Percentiles rank a stretch among this genome's conserved stretches.
These are phyloP conservation scores for Hipparchia semele DNA, from an alignment of 2,888 invertebrate species.

Conservation along the genomic window DNA sequence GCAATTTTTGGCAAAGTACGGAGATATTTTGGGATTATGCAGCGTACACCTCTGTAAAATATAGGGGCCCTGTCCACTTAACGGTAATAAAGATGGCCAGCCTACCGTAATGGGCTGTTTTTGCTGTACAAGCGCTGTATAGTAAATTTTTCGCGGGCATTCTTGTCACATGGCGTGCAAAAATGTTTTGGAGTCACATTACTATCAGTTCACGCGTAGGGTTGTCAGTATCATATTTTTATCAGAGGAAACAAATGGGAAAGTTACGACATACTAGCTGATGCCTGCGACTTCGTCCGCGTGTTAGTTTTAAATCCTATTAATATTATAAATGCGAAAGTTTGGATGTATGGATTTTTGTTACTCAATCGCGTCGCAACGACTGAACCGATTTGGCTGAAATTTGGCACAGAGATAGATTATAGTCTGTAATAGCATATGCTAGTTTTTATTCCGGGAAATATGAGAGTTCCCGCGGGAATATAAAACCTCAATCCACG, in stretches of 20 bases:
- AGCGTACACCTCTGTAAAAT: constrained; percentile 4
- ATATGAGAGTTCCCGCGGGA: too few species aligned
- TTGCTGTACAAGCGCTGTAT: constrained; percentile 3
- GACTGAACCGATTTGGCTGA: too few species aligned
- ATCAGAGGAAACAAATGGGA: neutral
- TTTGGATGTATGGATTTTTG: too few species aligned
- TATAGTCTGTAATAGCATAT: too few species aligned
- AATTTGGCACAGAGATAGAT: too few species aligned
- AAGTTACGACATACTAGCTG: neutral
- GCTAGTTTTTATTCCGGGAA: too few species aligned
- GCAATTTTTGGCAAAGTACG: constrained; percentile 7
- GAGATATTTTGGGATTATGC: neutral
- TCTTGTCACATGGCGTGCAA: constrained; percentile 32
- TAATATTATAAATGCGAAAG: too few species aligned
- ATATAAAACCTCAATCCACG: too few species aligned
- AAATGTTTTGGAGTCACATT: constrained; percentile 32
- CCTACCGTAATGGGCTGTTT: constrained; percentile 12
- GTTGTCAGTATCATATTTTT: constrained; percentile 23
- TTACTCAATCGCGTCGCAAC: too few species aligned
- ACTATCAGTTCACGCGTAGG: constrained; percentile 36
- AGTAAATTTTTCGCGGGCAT: constrained; percentile 36
- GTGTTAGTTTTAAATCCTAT: too few species aligned
- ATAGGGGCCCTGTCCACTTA: neutral
- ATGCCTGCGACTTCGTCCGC: too few species aligned
- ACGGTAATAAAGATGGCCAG: constrained; percentile 4